A percentile compares a stretch with the other conserved stretches of the same genome.
phyloP scores from a whole-genome alignment of 2,888 invertebrate species.

The Caenorhabditis sinica region DNA sequence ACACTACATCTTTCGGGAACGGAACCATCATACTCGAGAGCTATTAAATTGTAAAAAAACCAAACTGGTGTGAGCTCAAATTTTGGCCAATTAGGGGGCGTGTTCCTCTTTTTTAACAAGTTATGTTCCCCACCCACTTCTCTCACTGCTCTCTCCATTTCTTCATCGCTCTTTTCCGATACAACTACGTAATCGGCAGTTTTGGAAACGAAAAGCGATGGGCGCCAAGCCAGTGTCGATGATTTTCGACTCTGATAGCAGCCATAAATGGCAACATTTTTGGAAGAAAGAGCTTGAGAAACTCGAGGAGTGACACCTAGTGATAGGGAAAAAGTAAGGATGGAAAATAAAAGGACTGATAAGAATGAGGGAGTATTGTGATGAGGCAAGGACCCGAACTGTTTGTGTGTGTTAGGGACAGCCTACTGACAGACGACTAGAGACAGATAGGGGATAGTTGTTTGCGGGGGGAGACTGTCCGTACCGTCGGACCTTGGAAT shows the following conservation, averaged over 20 bases:
- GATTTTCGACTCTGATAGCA: conserved; percentile 30
- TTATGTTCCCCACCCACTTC: conserved; percentile 24
- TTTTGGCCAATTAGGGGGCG: conserved; percentile 51
- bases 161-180: conserved; percentile 6
- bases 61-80: background rate
- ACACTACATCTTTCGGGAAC: conserved; percentile 12
- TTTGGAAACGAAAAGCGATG: conserved; percentile 21
- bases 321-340: conserved; percentile 34
- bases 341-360: conserved; percentile 31
- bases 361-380: conserved; percentile 45
- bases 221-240: conserved; percentile 25
- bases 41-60: background rate
- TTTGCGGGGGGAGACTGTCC: conserved; percentile 44
- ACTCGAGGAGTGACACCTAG: conserved; percentile 35
- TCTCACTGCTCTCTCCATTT: conserved; percentile 9
- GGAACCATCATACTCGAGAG: conserved; percentile 27
- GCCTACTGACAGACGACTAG: conserved; percentile 29
- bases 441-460: conserved; percentile 40
- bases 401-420: conserved; percentile 34
- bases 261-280: conserved; percentile 51
- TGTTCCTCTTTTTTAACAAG: conserved; percentile 26
- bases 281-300: conserved; percentile 29
- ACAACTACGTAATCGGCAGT: conserved; percentile 32
- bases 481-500: conserved; percentile 55
- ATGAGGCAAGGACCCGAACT: conserved; percentile 40